Evolutionary conservation across 2,113 vertebrate species (phyloP).

Genomic region (Bufo bufo): DNA sequence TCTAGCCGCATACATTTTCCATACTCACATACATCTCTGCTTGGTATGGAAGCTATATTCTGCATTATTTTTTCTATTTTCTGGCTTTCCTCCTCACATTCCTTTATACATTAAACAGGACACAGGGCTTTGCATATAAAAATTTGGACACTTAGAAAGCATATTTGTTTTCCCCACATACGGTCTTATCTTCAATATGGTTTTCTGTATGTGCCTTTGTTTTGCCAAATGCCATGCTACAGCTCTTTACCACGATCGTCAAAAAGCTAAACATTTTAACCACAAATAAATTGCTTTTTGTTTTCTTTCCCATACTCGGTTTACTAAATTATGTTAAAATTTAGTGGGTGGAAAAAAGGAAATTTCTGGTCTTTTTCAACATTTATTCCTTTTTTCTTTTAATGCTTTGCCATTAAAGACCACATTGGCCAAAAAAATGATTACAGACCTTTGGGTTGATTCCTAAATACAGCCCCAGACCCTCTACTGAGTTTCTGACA

Average conservation of each 20-base stretch:
- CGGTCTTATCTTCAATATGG: not conserved
- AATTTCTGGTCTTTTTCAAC: not conserved
- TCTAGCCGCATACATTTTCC: not conserved
- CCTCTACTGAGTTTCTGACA: no score
- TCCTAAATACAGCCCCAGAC: no score
- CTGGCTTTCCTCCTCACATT: not conserved
- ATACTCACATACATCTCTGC: not conserved
- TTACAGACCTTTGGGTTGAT: no score
- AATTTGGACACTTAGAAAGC: not conserved
- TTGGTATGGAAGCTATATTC: not conserved
- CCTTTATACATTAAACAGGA: not conserved
- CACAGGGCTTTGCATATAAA: not conserved
- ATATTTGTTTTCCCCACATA: slow-evolving; percentile 8
- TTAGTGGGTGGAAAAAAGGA: not conserved
- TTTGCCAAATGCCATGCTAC: slow-evolving; percentile 14
- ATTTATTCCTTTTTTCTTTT: no score
- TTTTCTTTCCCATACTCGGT: not conserved
- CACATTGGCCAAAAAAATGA: no score
- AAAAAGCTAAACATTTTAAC: slow-evolving; percentile 24
- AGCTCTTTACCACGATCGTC: slow-evolving; percentile 8
- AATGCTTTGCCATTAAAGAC: no score
- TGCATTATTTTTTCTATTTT: not conserved
- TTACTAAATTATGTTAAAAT: slow-evolving; percentile 1
- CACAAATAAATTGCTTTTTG: slow-evolving; percentile 38
- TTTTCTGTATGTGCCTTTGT: slow-evolving; percentile 24